Evolutionary conservation across 2,113 vertebrate species (phyloP).

Genomic region (Sula dactylatra): DNA sequence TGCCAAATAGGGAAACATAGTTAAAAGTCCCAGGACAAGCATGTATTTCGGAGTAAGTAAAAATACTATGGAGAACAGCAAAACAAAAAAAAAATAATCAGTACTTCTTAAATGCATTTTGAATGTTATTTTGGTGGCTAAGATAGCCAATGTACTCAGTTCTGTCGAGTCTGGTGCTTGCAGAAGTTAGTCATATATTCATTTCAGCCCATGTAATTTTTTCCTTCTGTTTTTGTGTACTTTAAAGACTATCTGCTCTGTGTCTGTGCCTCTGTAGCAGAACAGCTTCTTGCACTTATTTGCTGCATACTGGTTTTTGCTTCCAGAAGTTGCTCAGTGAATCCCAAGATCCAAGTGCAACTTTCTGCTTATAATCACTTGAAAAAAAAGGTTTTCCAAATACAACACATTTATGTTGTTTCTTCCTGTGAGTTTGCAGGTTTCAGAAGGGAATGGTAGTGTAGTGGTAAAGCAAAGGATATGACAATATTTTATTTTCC

Average conservation of each 20-base stretch:
- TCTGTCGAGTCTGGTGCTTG: background rate
- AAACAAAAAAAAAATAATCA: background rate
- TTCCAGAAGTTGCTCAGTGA: background rate
- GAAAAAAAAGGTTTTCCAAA: background rate
- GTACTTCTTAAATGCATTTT: background rate
- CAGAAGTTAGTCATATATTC: background rate
- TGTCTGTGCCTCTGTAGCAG: background rate
- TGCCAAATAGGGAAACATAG: background rate
- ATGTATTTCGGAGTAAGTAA: background rate
- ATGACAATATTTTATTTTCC: background rate
- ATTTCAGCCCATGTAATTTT: background rate
- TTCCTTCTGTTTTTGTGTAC: background rate
- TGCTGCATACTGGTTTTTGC: background rate
- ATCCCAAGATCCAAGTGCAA: background rate
- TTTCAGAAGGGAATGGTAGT: background rate
- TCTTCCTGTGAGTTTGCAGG: background rate
- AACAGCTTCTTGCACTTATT: background rate
- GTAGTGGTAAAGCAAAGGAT: background rate
- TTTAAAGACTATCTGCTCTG: background rate
- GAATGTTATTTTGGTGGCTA: background rate
- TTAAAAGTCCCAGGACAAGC: background rate
- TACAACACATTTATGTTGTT: background rate
- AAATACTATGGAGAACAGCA: background rate
- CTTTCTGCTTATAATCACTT: background rate
- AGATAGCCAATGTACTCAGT: background rate